Evolutionary conservation across 2,113 vertebrate genomes (phyloP).

Genomic region (Oceanodroma tethys): DNA sequence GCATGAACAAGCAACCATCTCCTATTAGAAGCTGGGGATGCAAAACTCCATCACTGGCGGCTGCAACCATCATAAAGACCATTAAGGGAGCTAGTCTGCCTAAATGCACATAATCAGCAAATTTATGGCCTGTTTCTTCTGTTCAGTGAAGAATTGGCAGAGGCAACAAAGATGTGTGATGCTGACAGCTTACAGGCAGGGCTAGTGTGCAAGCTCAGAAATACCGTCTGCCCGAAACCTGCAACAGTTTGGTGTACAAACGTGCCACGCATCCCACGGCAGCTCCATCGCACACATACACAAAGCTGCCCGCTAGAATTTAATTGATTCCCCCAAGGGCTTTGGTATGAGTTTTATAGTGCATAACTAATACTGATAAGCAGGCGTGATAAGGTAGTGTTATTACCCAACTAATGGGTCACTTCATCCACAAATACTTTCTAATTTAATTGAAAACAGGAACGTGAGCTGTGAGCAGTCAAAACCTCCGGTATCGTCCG

Average conservation of each 20-base stretch:
- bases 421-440: slow-evolving; percentile 52
- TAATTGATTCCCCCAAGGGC: slow-evolving; percentile 48
- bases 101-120: slow-evolving; percentile 58
- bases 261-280: fast-evolving
- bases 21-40: background rate
- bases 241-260: background rate
- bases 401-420: slow-evolving; percentile 62
- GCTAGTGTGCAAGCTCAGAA: background rate
- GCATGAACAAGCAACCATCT: background rate
- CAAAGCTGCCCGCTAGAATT: background rate
- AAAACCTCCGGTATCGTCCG: fast-evolving
- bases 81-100: slow-evolving; percentile 51
- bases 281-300: background rate
- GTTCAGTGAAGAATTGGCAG: background rate
- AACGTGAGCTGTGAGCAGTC: background rate
- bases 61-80: slow-evolving; percentile 32
- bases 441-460: slow-evolving; percentile 60
- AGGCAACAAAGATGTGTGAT: background rate
- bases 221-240: background rate
- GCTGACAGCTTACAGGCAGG: background rate
- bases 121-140: slow-evolving; percentile 57
- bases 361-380: slow-evolving; percentile 72
- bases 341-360: slow-evolving; percentile 55
- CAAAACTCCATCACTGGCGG: slow-evolving; percentile 28
- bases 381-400: slow-evolving; percentile 54